These are phyloP conservation scores for Callinectes sapidus DNA, from an alignment of 2,888 invertebrate genomes.

Conservation along the genomic window DNA sequence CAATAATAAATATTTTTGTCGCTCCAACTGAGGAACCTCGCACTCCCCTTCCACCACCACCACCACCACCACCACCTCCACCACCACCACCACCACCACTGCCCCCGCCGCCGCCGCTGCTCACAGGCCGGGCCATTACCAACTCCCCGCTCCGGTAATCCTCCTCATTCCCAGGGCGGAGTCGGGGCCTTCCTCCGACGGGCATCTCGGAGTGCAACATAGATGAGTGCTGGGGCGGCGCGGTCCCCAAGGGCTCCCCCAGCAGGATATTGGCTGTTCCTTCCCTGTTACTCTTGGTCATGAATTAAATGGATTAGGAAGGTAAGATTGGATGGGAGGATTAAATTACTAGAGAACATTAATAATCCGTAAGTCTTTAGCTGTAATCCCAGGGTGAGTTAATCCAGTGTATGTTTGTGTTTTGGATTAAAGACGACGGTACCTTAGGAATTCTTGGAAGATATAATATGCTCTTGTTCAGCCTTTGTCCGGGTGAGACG, in stretches of 20 bases:
- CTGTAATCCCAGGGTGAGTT: conserved; percentile 48
- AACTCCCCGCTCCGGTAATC: conserved; percentile 36
- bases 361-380: conserved; percentile 32
- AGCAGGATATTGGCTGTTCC: conserved; percentile 60
- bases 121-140: conserved; percentile 7
- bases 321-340: conserved; percentile 60
- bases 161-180: conserved; percentile 26
- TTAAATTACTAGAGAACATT: conserved; percentile 54
- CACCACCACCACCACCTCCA: not conserved
- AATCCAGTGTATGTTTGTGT: conserved; percentile 34
- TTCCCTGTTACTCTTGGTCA: conserved; percentile 48
- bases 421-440: conserved; percentile 10
- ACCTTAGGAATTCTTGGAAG: conserved; percentile 43
- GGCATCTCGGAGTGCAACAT: conserved; percentile 60
- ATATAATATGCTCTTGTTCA: conserved; percentile 26
- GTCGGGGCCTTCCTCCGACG: conserved; percentile 44
- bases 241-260: conserved; percentile 33
- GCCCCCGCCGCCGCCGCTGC: not conserved
- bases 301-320: conserved; percentile 64
- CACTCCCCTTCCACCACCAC: not conserved
- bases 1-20: not conserved
- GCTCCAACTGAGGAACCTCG: no score
- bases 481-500: not conserved
- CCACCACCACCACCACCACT: conserved; percentile 10
- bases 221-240: conserved; percentile 54